Base-by-base conservation (phyloP, 2,113 vertebrate genomes). In the Trematocara macrostoma region DNA sequence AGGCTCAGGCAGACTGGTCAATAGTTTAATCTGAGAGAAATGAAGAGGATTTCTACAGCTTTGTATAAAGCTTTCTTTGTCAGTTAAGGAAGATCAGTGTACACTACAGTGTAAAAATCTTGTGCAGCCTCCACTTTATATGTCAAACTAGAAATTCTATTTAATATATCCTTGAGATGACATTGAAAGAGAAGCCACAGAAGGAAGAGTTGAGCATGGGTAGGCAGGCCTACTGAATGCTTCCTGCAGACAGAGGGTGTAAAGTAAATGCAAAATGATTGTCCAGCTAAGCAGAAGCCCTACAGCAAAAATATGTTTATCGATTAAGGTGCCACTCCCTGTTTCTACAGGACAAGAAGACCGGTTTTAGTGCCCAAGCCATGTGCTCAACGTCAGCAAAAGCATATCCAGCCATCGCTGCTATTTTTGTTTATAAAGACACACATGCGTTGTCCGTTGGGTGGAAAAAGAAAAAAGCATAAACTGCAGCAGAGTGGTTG, bases 141-240 rank as follows among this genome's bases (percentile, higher is more conserved):
- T 95, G 94, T 95, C 93, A 94, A 89, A 92, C 82, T 91, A 86
- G 88, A 94, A 95, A 96, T 92, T 94, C 91, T 82, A 88, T 92
- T 94, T 93, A 91, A 95, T 95, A 95, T 90, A 94, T 95, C 93
- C 93, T 95, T 95, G 92, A 93, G 87, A 86, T 11, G 82, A 92
- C 91, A 91, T 86, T 94, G 93, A 57, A 61, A 84, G 56, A 88
- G 78, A 89, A 69, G 81, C 74, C n/a, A 80, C 20, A 38, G 52
- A 71, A 79, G 49, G 31, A 71, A 78, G 78, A 74, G 61, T 40
- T 10, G 26, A 55, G 56, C 80, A 79, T 40, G 26, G 40, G 71
- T 71, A 88, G 55, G 84, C 53, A 64, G 69, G 51, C 31, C 57
- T 61, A 52, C 79, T 57, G 53, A 87, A 40, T 76, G 76, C 79